These are phyloP conservation scores for Oryctolagus cuniculus DNA, from an alignment of 2,113 vertebrate genomes.

Conservation along the genomic window mOryCun1.1 NC_091449.1:43492501-43493000, in stretches of 20 bases:
- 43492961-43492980: neutral
- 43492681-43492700: neutral
- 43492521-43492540: neutral
- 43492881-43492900: neutral
- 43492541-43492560: neutral
- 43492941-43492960: neutral
- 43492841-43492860: neutral
- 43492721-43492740: neutral
- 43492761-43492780: neutral
- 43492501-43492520: neutral
- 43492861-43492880: neutral
- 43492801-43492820: neutral
- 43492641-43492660: neutral
- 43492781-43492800: neutral
- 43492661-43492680: neutral
- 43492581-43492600: neutral
- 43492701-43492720: neutral
- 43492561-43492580: neutral
- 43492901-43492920: neutral
- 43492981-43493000: neutral
- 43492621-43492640: neutral
- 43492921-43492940: neutral
- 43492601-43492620: neutral
- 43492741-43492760: neutral
- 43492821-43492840: constrained; percentile 3